These are phyloP conservation scores for Dicrurus megarhynchus DNA, from an alignment of 2,113 vertebrate species.

Conservation along the genomic window DNA sequence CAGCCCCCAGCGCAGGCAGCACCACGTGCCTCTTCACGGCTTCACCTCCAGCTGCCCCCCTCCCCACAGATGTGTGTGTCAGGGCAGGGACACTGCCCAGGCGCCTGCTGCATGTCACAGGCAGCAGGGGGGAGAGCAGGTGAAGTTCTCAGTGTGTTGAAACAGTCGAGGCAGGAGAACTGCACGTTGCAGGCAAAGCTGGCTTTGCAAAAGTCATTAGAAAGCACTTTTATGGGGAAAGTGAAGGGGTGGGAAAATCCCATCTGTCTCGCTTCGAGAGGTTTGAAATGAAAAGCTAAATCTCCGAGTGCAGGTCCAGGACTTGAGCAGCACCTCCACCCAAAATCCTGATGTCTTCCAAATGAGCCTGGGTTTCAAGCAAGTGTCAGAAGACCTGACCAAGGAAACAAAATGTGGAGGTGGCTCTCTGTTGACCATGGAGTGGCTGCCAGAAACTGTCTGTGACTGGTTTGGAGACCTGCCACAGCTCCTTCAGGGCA, in stretches of 20 bases:
- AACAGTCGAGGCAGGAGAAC: neutral
- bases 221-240: neutral
- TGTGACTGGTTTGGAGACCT: neutral
- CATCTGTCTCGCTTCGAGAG: neutral
- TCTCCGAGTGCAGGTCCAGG: neutral
- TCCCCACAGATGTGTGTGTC: neutral
- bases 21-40: neutral
- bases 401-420: neutral
- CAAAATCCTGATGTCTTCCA: neutral
- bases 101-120: neutral
- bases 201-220: neutral
- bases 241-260: neutral
- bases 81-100: neutral
- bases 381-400: neutral
- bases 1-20: neutral
- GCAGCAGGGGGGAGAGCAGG: neutral
- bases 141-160: neutral
- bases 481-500: neutral
- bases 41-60: neutral
- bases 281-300: neutral
- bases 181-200: neutral
- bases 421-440: neutral
- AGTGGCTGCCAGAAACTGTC: neutral
- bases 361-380: neutral
- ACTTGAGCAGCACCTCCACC: neutral